Base-by-base conservation (phyloP, 64 coral and sea anemone genomes). In the Actinia equina region DNA sequence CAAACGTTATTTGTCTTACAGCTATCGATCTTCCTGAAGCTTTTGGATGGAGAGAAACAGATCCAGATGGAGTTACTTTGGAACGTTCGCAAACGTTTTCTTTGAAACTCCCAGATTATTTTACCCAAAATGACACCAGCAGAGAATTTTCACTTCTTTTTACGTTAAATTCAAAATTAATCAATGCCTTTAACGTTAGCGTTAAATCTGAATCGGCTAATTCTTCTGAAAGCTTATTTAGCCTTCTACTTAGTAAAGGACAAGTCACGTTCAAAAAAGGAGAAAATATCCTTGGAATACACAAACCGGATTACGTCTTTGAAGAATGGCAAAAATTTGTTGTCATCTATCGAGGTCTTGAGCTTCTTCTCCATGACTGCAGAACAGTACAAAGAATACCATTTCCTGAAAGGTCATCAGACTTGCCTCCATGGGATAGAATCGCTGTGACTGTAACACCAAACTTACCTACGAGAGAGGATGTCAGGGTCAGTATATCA, bases 121-220 rank as follows among this genome's bases (percentile, higher is more conserved):
- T 85, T 43, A 60, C 49, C 30, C 43, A 85, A 17, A 85, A 85
- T 85, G 83, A 85, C 49, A 85, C 83, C 59, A 81, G 15, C 15
- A 55, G 59, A 43, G 83, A 85, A 53, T 85, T 85, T 53, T 85
- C 83, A 22, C 83, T 85, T 85, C 83, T 85, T 60, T 85, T 85
- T 26, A 85, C 83, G 45, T 23, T 85, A 41, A 85, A 85, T 61
- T 85, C 83, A 11, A 63, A 58, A 85, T 17, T 85, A 42, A 23
- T 85, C n/a, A 85, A 60, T 58, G 26, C n/a, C 54, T 85, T 85
- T 54, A 63, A 60, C 26, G 20, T 85, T 9, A 85, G 59, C 27
- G 83, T 61, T 42, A 43, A 17, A 61, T 54, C 83, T 17, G 59
- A 85, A 53, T 85, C 83, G 43, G 49, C 17, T 26, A 85, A 85